Conservation (phyloP, 2,888 invertebrate species). For the Oscheius onirici region DNA sequence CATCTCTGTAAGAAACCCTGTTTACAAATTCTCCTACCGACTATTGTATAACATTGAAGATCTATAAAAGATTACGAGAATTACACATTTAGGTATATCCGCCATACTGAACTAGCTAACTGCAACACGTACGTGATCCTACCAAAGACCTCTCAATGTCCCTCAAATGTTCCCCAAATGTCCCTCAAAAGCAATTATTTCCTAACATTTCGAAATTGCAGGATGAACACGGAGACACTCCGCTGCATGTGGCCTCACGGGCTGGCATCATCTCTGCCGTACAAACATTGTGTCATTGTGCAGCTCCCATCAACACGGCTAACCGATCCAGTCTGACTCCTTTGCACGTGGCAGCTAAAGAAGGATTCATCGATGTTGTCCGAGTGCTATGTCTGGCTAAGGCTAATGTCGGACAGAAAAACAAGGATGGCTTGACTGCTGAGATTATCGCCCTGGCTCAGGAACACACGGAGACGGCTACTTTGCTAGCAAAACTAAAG, state of each 20-base stretch:
- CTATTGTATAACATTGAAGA: too few relatives aligned
- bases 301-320: constrained; percentile 78
- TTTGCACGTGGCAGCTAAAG: constrained; percentile 80
- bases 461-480: constrained; percentile 80
- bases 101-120: too few relatives aligned
- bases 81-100: too few relatives aligned
- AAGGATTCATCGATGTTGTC: constrained; percentile 81
- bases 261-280: constrained; percentile 76
- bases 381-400: constrained; percentile 81
- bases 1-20: too few relatives aligned
- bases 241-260: constrained; percentile 77
- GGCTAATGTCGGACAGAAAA: constrained; percentile 74
- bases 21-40: too few relatives aligned
- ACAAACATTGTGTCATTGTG: constrained; percentile 77
- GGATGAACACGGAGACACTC: constrained; percentile 75
- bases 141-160: too few relatives aligned
- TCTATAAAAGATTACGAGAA: too few relatives aligned
- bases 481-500: constrained; percentile 79
- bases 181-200: too few relatives aligned
- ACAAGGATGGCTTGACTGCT: constrained; percentile 79
- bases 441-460: constrained; percentile 83
- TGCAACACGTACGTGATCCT: too few relatives aligned
- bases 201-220: background rate
- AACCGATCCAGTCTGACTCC: constrained; percentile 76
- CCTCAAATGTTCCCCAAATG: too few relatives aligned